Evolutionary conservation across 2,797 vertebrate genomes (phyloP).

Genomic region (Lithobates pipiens): DNA sequence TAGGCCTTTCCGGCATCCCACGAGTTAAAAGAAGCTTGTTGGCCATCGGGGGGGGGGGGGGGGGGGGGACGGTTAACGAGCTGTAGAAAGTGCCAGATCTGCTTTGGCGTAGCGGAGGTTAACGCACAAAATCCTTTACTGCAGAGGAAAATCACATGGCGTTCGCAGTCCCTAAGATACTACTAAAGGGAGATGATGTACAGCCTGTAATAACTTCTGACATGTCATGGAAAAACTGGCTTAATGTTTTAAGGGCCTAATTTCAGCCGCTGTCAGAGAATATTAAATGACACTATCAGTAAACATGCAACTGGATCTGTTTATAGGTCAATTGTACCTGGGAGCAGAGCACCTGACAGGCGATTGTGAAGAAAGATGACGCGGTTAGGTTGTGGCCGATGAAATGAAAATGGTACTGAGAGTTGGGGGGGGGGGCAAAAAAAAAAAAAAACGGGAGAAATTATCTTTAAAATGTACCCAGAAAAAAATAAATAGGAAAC

Average conservation of each 20-base stretch:
- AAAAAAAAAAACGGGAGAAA: no score
- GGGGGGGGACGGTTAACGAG: conserved; percentile 3
- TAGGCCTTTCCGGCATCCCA: not conserved
- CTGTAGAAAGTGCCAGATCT: conserved; percentile 2
- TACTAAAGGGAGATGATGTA: conserved; percentile 6
- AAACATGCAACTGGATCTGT: conserved; percentile 21
- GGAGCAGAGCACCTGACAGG: not conserved
- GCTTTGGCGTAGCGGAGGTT: conserved; percentile 13
- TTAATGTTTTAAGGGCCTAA: conserved; percentile 26
- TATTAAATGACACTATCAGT: conserved; percentile 13
- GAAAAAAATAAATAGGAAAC: no score
- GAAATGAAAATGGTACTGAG: not conserved
- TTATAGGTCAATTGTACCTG: conserved; percentile 35
- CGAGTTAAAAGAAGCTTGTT: conserved; percentile 13
- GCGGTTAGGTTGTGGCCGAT: not conserved
- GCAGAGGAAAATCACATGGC: not conserved
- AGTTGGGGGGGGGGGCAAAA: not conserved
- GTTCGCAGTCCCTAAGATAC: conserved; percentile 27
- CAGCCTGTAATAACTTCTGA: conserved; percentile 27
- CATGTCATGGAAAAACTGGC: conserved; percentile 22
- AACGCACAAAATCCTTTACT: conserved; percentile 39
- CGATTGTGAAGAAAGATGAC: conserved; percentile 12
- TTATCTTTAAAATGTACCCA: no score
- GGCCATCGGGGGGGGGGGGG: not conserved
- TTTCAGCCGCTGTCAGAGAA: conserved; percentile 11